These are phyloP conservation scores for Hydractinia symbiolongicarpus DNA, from an alignment of 30 jellyfish, hydroid and myxozoan genomes.

Conservation along the genomic window DNA sequence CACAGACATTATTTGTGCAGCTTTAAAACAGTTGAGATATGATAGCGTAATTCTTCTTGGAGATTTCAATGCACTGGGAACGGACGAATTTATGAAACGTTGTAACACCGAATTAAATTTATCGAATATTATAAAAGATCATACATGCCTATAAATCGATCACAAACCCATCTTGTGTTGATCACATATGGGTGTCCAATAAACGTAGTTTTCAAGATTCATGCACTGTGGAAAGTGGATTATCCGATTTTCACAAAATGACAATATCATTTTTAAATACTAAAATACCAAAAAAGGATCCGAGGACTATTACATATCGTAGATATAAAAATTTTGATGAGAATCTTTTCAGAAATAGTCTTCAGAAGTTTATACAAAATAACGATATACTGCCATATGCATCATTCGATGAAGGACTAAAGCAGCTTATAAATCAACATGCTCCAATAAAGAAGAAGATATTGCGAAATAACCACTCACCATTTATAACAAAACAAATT, in stretches of 20 bases:
- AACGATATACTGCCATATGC: background rate
- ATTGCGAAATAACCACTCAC: conserved; percentile 2
- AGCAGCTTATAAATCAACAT: background rate
- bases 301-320: background rate
- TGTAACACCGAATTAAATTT: too few relatives aligned
- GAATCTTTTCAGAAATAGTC: background rate
- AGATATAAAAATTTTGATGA: background rate
- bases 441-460: conserved; percentile 1
- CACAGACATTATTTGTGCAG: too few relatives aligned
- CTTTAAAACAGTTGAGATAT: too few relatives aligned
- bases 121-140: too few relatives aligned
- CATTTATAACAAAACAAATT: background rate
- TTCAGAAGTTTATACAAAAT: background rate
- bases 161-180: too few relatives aligned
- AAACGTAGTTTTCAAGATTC: background rate
- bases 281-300: background rate
- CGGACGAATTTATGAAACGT: background rate
- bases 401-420: background rate
- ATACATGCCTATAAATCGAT: too few relatives aligned
- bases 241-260: background rate
- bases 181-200: background rate
- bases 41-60: too few relatives aligned
- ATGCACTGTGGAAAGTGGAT: background rate
- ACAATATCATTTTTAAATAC: background rate
- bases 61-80: background rate